Base-by-base conservation (phyloP, 2,888 invertebrate species). In the Euproctis similis region DNA sequence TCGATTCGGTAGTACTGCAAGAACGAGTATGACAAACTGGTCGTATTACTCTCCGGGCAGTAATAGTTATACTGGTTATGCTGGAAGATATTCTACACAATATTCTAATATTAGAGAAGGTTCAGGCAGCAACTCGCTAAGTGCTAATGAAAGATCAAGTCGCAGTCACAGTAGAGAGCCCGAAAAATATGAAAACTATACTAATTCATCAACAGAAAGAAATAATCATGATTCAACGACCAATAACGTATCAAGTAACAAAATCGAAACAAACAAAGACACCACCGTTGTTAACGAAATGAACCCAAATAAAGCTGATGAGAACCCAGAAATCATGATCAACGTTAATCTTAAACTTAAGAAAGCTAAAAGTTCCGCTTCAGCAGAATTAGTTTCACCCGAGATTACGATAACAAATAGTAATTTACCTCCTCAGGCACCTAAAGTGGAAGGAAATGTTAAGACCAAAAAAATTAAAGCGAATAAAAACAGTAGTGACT, bases 21-120 rank as follows among this genome's bases (percentile, higher is more conserved):
- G 89, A 48, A 74, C 89, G 1, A 85, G 86, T 30, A 69, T 86
- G 3, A 77, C 88, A 3, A 87, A 89, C 31, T 91, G 90, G 90
- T 86, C 89, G 2, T 86, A 89, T 22, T 90, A 88, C 54, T 71
- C 90, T 20, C 77, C 82, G 29, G 72, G 49, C 39, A 51, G 58
- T 39, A 74, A 51, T 42, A 77, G 51, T 39, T 84, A 84, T 33
- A 80, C 75, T 8, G 75, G 82, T 8, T 82, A 82, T 35, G 82
- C 85, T 7, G 84, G 86, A 28, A 63, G 84, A 60, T 80, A 77
- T 55, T 81, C 82, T 9, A 78, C 80, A 12, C 76, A 81, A 44
- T 78, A 78, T 51, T 64, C 76, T n/a, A 71, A 64, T 46, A 50
- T 72, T 30, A 58, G 75, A 36, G 78, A 77, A 36, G 68, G 57